phyloP scores from a whole-genome alignment of 2,113 vertebrate genomes.

The Leptosomus discolor region DNA sequence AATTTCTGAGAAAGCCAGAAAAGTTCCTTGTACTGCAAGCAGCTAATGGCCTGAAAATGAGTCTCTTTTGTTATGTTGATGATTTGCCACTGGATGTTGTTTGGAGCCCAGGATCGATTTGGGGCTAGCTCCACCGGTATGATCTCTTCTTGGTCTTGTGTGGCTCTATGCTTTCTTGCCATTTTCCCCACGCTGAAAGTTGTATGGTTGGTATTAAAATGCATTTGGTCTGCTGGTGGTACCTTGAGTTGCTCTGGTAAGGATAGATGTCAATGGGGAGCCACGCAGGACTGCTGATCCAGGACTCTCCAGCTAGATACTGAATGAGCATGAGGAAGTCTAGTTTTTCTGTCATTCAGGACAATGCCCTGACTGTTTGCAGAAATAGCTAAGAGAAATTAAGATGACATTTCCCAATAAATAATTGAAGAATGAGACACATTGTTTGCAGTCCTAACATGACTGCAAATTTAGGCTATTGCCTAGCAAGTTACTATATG shows the following conservation, averaged over 20 bases:
- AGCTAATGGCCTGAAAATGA: slow-evolving; percentile 52
- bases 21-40: slow-evolving; percentile 43
- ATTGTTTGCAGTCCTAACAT: slow-evolving; percentile 55
- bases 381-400: slow-evolving; percentile 8
- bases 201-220: neutral
- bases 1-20: slow-evolving; percentile 62
- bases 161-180: neutral
- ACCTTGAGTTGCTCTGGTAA: neutral
- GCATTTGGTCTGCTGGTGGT: neutral
- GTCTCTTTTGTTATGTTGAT: slow-evolving; percentile 38
- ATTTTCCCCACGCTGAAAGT: neutral
- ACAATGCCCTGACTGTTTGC: neutral
- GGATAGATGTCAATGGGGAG: neutral
- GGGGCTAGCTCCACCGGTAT: neutral
- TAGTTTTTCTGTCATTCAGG: neutral
- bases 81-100: neutral
- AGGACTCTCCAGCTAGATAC: neutral
- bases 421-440: slow-evolving; percentile 58
- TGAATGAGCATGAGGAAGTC: neutral
- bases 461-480: slow-evolving; percentile 56
- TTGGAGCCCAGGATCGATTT: slow-evolving; percentile 17
- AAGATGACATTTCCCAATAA: slow-evolving; percentile 21
- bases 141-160: neutral
- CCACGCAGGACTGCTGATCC: neutral
- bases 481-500: slow-evolving; percentile 53